Evolutionary conservation across 1,140 invertebrate genomes (phyloP), one percentile per base, ranked within the genome.

Genomic region (Anastrepha ludens): DNA sequence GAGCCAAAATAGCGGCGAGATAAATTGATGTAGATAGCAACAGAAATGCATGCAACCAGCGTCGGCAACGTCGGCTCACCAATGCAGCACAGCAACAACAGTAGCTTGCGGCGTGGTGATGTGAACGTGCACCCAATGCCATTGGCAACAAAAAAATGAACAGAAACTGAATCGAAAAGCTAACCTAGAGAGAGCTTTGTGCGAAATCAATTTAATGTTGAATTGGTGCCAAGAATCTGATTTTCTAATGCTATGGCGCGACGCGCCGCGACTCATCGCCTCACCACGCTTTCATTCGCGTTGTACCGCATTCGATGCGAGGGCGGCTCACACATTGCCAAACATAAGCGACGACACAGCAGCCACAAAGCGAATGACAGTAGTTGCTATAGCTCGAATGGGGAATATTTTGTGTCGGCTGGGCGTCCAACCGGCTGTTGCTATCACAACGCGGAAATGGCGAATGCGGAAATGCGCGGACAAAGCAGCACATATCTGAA

Each of bases 181-280:
- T 1, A 7, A 29, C 15, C 9, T 1, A 20, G 55, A 13, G 58
- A 62, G 64, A n/a, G 81, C 67, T 74, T 91, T 91, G 90, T 90
- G 89, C 90, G 88, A 90, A 91, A 90, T 91, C 90, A 90, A 91
- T 91, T 91, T 89, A 90, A 89, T 89, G 90, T 91, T 91, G 90
- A 91, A 90, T 89, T 91, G 89, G 89, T 91, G 90, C 90, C 90
- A 91, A 91, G 86, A 91, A 87, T 86, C 85, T 86, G 55, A 86
- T 86, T 86, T 86, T 86, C 85, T 86, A 86, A 86, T 86, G 85
- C 85, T 9, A 81, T 81, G 74, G 74, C 74, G 74, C 74, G 74
- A 81, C 74, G 47, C 44, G 74, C 50, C 74, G 44, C 74, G 47
- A 17, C 44, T 55, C 74, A 58, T 58, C 74, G 74, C 74, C 74